Base-by-base conservation (phyloP, 2,888 invertebrate species). In the Mesorhabditis belari region DNA sequence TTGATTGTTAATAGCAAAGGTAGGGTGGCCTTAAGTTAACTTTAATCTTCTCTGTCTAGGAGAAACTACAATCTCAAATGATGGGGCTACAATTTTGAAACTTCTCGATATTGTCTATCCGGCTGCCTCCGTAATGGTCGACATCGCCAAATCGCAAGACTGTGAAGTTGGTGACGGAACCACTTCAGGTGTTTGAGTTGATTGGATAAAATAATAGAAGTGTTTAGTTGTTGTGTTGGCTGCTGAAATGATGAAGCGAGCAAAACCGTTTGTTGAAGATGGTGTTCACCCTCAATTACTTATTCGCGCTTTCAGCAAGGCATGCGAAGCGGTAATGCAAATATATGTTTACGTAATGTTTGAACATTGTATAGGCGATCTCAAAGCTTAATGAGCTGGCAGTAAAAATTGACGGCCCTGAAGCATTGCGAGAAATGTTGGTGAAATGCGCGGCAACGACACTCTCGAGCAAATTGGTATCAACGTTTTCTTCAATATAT, bases 21-120 rank as follows among this genome's bases (percentile, higher is more conserved):
- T 63, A 19, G 9, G 23, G 44, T 35, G 44, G 44, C 27, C 26
- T n/a, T 44, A 25, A 24, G 12, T 5, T 9, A n/a, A 58, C 24
- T 58, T 53, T 74, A 9, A 17, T 17, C 12, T 9, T 35, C n/a
- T 9, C 44, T 35, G 44, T n/a, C n/a, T 69, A 85, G 85, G 85
- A 9, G 92, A 90, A 81, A 90, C 94, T 0, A 94, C 94, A 3
- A 96, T 99, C 74, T 96, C 96, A 2, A 99, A 99, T 81, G 98
- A 99, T 84, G 98, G 98, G 17, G 98, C 98, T 5, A 99, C 98
- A 0, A 96, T 99, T 67, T 88, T 99, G 87, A 96, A 95, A 84
- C 86, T 94, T n/a, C 82, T 99, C 75, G 95, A 99, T 80, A 90
- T 99, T 77, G 88, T 98, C 24, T 98, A 98, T 83, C 98, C 98